Evolutionary conservation across 2,797 vertebrate species (phyloP).

Genomic region (Nannoperca australis): DNA sequence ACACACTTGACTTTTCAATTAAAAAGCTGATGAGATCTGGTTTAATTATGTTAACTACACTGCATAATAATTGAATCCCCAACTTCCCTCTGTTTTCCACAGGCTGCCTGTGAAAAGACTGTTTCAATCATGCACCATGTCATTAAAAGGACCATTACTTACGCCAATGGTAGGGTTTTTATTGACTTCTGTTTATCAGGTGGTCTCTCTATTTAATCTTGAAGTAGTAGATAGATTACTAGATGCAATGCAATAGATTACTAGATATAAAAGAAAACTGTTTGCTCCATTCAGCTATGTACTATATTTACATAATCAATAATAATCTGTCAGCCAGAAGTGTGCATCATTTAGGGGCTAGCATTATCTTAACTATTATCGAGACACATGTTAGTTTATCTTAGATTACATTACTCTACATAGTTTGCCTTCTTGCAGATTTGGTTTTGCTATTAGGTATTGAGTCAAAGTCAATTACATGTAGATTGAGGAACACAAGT

Average conservation of each 20-base stretch:
- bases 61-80: background rate
- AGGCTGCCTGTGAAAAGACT: slow-evolving; percentile 97
- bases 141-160: slow-evolving; percentile 92
- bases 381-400: background rate
- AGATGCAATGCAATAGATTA: no score
- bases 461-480: background rate
- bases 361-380: background rate
- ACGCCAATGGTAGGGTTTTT: slow-evolving; percentile 85
- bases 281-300: slow-evolving; percentile 11
- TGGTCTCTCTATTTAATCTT: slow-evolving; percentile 11
- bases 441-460: background rate
- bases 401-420: background rate
- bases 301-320: background rate
- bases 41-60: background rate
- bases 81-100: slow-evolving; percentile 47
- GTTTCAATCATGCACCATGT: slow-evolving; percentile 96
- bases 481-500: background rate
- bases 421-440: background rate
- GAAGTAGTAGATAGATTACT: no score
- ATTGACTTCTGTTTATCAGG: slow-evolving; percentile 4
- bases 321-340: background rate
- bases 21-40: background rate
- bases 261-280: background rate
- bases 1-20: background rate
- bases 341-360: background rate